Base-by-base conservation (phyloP, 2,888 invertebrate genomes). In the Notocelia uddmanniana region DNA sequence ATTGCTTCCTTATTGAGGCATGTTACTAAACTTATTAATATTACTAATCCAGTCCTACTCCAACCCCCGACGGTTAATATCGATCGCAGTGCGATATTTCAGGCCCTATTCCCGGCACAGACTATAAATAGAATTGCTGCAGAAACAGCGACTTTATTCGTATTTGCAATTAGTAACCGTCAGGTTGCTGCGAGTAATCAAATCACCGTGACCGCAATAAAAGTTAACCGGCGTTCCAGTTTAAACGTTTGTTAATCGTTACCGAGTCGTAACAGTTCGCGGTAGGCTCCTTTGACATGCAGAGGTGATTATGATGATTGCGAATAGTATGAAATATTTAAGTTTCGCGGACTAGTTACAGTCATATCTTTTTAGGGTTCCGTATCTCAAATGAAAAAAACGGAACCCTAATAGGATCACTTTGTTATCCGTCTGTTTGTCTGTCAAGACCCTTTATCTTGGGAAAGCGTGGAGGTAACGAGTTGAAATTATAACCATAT, bases 191-290 rank as follows among this genome's bases (percentile, higher is more conserved):
- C 55, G 19, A 50, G 45, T 60, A 55, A 69, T 54, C 48, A 34
- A 59, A 62, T 62, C 69, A 48, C 58, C 34, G 26, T 15, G 62
- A 62, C 34, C 57, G 57, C 60, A 55, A 50, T 55, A 68, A 48
- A 48, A 41, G 13, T 19, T n/a, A 50, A 37, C 26, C 6, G 2
- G 18, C 18, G 34, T 50, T 55, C 37, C 37, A 18, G 58, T 70
- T 52, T 50, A 55, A 52, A 31, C 23, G 37, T 15, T 45, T 34
- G 59, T 21, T 59, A 21, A 62, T 63, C 50, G 50, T 52, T 19
- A 31, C 15, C n/a, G 41, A 21, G 63, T n/a, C n/a, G n/a, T n/a
- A n/a, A n/a, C n/a, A n/a, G n/a, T n/a, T n/a, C n/a, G n/a, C n/a
- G n/a, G n/a, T n/a, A n/a, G n/a, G n/a, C n/a, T 57, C 50, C 23